These are phyloP conservation scores for Camponotus fellah DNA, from an alignment of 2,888 invertebrate genomes.

Conservation along the genomic window DNA sequence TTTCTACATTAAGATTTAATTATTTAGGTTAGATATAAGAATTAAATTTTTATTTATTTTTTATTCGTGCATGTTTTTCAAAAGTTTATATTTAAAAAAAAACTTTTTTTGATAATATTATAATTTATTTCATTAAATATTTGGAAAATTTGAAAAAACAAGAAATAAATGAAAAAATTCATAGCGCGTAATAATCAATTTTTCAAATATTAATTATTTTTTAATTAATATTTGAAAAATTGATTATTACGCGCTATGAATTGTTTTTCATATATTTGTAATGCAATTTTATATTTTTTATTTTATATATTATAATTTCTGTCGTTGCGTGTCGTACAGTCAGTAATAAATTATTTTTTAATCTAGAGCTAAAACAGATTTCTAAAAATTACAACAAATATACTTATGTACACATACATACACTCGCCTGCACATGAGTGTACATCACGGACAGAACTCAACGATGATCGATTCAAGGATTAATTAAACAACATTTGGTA, in stretches of 20 bases:
- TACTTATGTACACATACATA: background rate
- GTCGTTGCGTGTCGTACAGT: background rate
- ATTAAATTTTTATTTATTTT: too few species aligned
- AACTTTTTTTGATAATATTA: background rate
- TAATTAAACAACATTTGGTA: constrained; percentile 18
- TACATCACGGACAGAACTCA: background rate
- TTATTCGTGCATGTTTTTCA: too few species aligned
- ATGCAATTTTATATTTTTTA: background rate
- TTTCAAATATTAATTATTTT: background rate
- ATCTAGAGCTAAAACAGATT: background rate
- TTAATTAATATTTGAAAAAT: too few species aligned
- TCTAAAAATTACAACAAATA: background rate
- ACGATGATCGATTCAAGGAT: constrained; percentile 4
- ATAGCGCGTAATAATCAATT: background rate
- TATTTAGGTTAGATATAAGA: too few species aligned
- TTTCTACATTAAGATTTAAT: background rate
- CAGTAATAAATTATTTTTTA: background rate
- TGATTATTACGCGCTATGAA: too few species aligned
- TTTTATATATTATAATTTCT: background rate
- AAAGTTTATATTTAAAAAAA: background rate
- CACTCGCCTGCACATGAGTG: background rate
- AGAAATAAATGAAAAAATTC: background rate
- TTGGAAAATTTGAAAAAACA: background rate
- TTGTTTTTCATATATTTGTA: background rate
- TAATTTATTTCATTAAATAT: background rate